Conservation (phyloP, 2,888 invertebrate genomes). For the Automeris io region DNA sequence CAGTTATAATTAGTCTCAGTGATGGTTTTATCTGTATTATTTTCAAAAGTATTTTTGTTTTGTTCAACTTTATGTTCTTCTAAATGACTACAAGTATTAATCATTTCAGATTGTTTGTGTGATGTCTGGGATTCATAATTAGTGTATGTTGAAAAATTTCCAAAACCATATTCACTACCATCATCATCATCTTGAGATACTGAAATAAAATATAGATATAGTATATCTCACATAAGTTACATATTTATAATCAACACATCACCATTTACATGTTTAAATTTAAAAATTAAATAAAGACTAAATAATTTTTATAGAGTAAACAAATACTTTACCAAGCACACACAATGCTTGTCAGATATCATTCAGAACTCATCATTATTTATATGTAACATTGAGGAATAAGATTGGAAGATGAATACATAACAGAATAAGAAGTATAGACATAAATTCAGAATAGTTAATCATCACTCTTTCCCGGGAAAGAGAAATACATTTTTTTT, state of each 20-base stretch:
- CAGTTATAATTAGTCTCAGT: conserved; percentile 18
- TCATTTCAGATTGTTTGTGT: conserved; percentile 7
- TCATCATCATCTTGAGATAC: conserved; percentile 67
- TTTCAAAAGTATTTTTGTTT: conserved; percentile 10
- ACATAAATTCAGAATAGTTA: no score
- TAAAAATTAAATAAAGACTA: conserved; percentile 9
- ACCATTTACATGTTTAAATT: no score
- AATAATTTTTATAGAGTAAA: neutral
- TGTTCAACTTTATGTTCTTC: conserved; percentile 17
- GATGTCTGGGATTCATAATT: neutral
- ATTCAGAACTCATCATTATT: neutral
- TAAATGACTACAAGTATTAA: neutral
- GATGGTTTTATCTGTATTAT: conserved; percentile 10
- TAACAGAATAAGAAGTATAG: no score
- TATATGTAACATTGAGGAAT: neutral
- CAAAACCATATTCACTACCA: conserved; percentile 50
- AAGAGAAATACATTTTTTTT: no score
- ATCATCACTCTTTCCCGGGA: no score
- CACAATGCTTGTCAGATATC: no score
- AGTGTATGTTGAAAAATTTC: conserved; percentile 45
- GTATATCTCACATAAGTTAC: no score
- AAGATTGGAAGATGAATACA: no score
- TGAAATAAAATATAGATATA: conserved; percentile 33
- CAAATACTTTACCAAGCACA: conserved; percentile 5
- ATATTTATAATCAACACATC: no score